phyloP scores from a whole-genome alignment of 2,888 invertebrate species.

The Leptarthrus brevirostris region DNA sequence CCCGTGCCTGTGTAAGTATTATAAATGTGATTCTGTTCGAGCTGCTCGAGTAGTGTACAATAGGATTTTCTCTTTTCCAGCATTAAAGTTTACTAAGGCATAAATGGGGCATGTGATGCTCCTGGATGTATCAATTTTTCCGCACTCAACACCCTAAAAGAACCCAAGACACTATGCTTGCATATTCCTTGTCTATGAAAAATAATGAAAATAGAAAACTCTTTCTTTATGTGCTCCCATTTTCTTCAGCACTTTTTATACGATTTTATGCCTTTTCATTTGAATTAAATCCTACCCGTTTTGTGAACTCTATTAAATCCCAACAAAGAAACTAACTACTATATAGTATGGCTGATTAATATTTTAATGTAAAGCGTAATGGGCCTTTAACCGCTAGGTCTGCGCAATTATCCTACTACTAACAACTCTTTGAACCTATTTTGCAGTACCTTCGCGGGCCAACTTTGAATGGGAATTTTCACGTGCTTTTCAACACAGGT shows the following conservation, averaged over 20 bases:
- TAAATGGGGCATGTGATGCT: slow-evolving; percentile 49
- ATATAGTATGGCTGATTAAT: background rate
- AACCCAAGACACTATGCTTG: slow-evolving; percentile 31
- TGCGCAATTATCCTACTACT: too few relatives aligned
- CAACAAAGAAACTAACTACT: too few relatives aligned
- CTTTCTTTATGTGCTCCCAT: slow-evolving; percentile 46
- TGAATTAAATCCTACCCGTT: slow-evolving; percentile 40
- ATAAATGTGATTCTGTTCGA: background rate
- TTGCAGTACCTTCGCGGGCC: too few relatives aligned
- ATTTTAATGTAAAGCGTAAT: too few relatives aligned
- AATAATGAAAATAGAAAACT: slow-evolving; percentile 51
- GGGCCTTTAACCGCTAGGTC: too few relatives aligned
- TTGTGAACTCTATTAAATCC: background rate
- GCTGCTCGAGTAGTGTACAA: slow-evolving; percentile 10
- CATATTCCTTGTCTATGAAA: slow-evolving; percentile 42
- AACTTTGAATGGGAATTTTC: too few relatives aligned
- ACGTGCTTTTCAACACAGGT: too few relatives aligned
- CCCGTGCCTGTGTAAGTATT: background rate
- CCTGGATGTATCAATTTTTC: slow-evolving; percentile 44
- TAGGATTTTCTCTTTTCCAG: slow-evolving; percentile 17
- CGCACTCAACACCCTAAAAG: slow-evolving; percentile 23
- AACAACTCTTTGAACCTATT: background rate
- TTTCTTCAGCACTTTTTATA: slow-evolving; percentile 12
- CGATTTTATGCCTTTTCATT: slow-evolving; percentile 34
- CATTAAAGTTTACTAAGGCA: slow-evolving; percentile 50